phyloP scores from a whole-genome alignment of 2,113 vertebrate genomes.

The Amblyopsis rosae region DNA sequence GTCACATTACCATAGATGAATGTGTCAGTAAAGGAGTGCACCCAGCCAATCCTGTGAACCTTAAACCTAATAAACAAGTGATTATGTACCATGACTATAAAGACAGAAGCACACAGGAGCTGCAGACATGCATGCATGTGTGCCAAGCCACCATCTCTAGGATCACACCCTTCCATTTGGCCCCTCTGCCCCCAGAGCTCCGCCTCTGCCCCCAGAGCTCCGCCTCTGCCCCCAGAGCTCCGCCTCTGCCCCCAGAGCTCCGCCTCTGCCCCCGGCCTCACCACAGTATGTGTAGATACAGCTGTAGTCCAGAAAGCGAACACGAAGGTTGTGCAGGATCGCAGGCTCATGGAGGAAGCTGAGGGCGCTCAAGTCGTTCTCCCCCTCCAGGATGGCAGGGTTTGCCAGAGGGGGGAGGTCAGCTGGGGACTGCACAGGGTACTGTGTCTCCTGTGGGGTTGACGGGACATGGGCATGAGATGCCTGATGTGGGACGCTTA shows the following conservation, averaged over 20 bases:
- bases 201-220: background rate
- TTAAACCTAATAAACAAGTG: conserved; percentile 49
- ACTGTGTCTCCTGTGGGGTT: conserved; percentile 56
- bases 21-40: conserved; percentile 3
- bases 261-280: conserved; percentile 46
- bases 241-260: background rate
- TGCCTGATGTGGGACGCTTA: background rate
- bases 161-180: background rate
- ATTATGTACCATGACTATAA: conserved; percentile 22
- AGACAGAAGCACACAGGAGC: conserved; percentile 39
- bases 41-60: conserved; percentile 29
- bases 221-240: background rate
- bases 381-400: conserved; percentile 76
- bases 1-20: no score
- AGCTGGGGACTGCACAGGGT: conserved; percentile 42
- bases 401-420: conserved; percentile 78
- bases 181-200: background rate
- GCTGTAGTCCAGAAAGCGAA: conserved; percentile 80
- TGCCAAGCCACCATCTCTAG: background rate
- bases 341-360: conserved; percentile 82
- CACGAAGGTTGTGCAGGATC: conserved; percentile 78
- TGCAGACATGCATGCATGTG: background rate
- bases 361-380: conserved; percentile 77
- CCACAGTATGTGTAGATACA: conserved; percentile 82
- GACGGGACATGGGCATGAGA: background rate